phyloP scores from a whole-genome alignment of 1,140 invertebrate species.

The Aphelenchoides besseyi region DNA sequence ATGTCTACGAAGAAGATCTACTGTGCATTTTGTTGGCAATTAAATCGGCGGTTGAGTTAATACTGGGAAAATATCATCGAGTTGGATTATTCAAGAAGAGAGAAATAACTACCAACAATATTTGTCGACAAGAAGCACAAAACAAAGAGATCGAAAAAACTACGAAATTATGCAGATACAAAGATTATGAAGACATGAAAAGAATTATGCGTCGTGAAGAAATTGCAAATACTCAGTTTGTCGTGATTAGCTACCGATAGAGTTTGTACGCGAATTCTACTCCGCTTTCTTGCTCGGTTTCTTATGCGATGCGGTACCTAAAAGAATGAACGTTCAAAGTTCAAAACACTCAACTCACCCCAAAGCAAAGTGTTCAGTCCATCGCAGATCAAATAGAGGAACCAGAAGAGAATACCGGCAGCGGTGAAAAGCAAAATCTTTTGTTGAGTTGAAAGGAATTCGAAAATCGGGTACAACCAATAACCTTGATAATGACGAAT shows the following conservation, averaged over 20 bases:
- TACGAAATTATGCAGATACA: no score
- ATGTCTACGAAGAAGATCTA: no score
- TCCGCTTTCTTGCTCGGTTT: background rate
- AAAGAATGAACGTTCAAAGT: no score
- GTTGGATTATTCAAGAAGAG: background rate
- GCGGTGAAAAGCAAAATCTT: slow-evolving; percentile 21
- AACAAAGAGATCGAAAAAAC: no score
- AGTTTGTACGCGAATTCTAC: background rate
- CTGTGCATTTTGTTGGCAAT: no score
- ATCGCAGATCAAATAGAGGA: slow-evolving; percentile 46
- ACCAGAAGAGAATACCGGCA: slow-evolving; percentile 46
- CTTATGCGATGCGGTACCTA: slow-evolving; percentile 17
- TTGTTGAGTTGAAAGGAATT: slow-evolving; percentile 34
- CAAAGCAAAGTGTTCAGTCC: slow-evolving; percentile 43
- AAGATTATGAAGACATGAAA: background rate
- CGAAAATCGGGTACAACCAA: slow-evolving; percentile 54
- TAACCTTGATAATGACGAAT: background rate
- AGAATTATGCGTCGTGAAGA: background rate
- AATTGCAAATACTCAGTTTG: no score
- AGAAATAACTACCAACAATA: background rate
- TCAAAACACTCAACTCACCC: no score
- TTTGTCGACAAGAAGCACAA: background rate
- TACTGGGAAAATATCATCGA: no score
- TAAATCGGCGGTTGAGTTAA: no score
- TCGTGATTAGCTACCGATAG: no score